Evolutionary conservation across 2,888 invertebrate species (phyloP).

Genomic region (Palloptera scutellata): DNA sequence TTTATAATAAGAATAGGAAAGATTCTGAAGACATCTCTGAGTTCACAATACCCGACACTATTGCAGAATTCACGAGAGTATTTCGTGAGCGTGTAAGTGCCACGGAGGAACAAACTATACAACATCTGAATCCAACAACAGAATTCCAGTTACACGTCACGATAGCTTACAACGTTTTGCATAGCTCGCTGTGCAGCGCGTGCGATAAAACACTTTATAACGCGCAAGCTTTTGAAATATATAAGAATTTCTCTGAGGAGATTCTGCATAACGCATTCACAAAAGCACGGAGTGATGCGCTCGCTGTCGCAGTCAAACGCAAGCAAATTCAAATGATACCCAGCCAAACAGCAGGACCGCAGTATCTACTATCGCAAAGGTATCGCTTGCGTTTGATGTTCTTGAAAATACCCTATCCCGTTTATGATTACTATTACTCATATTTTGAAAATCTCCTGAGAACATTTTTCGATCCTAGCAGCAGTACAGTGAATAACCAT

Average conservation of each 20-base stretch:
- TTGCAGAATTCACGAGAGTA: conserved; percentile 54
- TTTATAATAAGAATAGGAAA: conserved; percentile 47
- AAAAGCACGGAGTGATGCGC: conserved; percentile 69
- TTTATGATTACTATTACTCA: conserved; percentile 48
- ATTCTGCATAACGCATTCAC: conserved; percentile 70
- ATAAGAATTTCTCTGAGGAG: conserved; percentile 75
- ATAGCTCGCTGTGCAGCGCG: conserved; percentile 72
- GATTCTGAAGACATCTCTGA: conserved; percentile 25
- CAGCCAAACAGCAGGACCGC: conserved; percentile 54
- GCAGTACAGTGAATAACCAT: background rate
- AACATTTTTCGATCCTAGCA: background rate
- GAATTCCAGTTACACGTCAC: conserved; percentile 52
- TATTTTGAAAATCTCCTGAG: conserved; percentile 45
- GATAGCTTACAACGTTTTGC: conserved; percentile 65
- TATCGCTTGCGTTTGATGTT: conserved; percentile 60
- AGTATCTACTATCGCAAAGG: conserved; percentile 63
- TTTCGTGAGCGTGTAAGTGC: conserved; percentile 45
- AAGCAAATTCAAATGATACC: conserved; percentile 53
- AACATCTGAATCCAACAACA: conserved; percentile 50
- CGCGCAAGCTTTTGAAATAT: conserved; percentile 75
- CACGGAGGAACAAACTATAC: conserved; percentile 46
- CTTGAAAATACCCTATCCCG: conserved; percentile 51
- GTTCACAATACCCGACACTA: conserved; percentile 55
- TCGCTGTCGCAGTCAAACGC: conserved; percentile 67
- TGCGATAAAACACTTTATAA: conserved; percentile 72